Percentiles rank a stretch among this genome's conserved stretches.
These are phyloP conservation scores for Ceyx erithaca DNA, from an alignment of 2,797 vertebrate species.

Conservation along the genomic window DNA sequence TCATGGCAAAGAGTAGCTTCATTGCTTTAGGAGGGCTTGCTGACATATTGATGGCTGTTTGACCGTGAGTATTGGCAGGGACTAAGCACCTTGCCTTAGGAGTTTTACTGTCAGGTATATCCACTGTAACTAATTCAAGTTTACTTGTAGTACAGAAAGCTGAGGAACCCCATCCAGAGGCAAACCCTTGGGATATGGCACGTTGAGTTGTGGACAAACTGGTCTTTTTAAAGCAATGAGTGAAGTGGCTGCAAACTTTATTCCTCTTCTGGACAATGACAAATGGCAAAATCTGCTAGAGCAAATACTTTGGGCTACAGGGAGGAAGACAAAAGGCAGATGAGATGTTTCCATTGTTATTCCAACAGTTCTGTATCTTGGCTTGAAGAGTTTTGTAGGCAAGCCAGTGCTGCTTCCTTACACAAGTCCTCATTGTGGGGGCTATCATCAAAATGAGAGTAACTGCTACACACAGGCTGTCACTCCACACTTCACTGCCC, in stretches of 20 bases:
- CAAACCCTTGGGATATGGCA: background rate
- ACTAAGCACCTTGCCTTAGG: background rate
- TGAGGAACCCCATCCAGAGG: background rate
- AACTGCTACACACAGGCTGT: background rate
- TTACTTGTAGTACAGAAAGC: background rate
- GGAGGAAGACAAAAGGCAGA: background rate
- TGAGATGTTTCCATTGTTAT: background rate
- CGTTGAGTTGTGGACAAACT: background rate
- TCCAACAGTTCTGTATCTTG: background rate
- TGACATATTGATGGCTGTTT: background rate
- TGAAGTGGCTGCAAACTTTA: background rate
- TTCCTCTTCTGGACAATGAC: background rate
- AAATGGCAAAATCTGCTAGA: background rate
- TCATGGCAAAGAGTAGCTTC: background rate
- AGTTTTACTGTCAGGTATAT: background rate
- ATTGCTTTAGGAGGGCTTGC: background rate
- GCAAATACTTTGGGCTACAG: background rate
- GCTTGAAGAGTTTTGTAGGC: background rate
- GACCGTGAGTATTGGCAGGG: background rate
- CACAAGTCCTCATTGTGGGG: background rate
- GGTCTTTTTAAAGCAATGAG: background rate
- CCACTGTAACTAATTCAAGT: background rate
- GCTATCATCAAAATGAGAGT: background rate
- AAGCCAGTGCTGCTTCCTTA: background rate
- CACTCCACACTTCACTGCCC: background rate